Evolutionary conservation across 2,797 vertebrate genomes (phyloP), one percentile per base, ranked within the genome.

Genomic region (Bovichtus diacanthus): DNA sequence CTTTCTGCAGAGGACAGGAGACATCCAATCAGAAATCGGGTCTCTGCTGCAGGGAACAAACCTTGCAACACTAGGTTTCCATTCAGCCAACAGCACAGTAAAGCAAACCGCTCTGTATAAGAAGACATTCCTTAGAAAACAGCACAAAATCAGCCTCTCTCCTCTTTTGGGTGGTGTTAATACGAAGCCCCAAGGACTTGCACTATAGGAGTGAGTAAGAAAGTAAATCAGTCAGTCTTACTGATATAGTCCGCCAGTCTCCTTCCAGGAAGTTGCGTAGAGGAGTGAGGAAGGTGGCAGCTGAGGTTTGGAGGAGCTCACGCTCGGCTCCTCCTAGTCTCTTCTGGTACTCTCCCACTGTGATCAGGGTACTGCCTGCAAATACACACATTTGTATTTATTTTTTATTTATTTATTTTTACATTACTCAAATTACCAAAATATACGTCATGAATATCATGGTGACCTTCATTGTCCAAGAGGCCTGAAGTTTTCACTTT

Each of bases 221-320:
- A 1, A 34, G 16, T 43, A 5, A 27, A 15, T 23, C 18, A 10
- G 39, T 31, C n/a, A 27, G 50, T 51, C 78, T 95, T 72, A 99
- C 98, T n/a, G 97, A 96, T 65, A 99, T 99, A 0, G 96, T 98
- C 90, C 94, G 95, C 98, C 98, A 99, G 44, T 99, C 98, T 34
- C 98, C 98, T 53, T 99, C 98, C 88, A 99, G 92, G 92, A 99
- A 99, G 94, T 99, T 99, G 65, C 98, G 96, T 38, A 99, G 92
- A 0, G 98, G 98, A 0, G 96, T 97, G 78, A 99, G 96, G 90
- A 99, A 99, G 82, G 93, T 96, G 82, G 95, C 78, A 12, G 97
- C 96, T 0, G 97, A 95, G 0, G 95, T 94, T 39, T 96, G 97
- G 81, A 99, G 96, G 80, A 99, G 97, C 62, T 99, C 98, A 1